phyloP scores from a whole-genome alignment of 2,113 vertebrate genomes.

The Apistogramma diplotaenia region DNA sequence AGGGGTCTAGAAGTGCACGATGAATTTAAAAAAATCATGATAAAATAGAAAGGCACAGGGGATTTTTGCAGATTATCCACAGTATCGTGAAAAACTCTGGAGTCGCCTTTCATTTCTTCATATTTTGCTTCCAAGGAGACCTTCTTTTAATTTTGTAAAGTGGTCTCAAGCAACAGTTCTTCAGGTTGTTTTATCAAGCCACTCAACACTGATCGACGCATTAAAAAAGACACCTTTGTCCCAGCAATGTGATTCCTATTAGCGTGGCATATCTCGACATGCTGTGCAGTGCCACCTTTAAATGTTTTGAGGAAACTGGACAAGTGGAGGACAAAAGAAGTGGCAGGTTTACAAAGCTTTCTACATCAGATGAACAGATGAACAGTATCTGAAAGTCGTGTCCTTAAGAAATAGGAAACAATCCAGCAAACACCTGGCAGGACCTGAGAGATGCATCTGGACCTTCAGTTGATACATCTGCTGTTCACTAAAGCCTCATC shows the following conservation, averaged over 20 bases:
- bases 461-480: background rate
- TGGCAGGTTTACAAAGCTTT: background rate
- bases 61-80: background rate
- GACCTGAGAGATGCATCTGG: background rate
- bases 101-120: background rate
- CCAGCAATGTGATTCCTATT: background rate
- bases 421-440: background rate
- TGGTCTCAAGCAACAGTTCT: no score
- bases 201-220: background rate
- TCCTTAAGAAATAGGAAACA: background rate
- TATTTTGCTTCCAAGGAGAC: background rate
- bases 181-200: background rate
- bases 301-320: background rate
- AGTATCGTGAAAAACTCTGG: no score
- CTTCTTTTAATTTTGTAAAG: no score
- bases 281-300: background rate
- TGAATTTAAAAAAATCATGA: no score
- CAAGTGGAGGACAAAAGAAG: background rate
- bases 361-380: background rate
- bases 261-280: background rate
- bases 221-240: background rate
- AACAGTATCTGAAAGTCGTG: background rate
- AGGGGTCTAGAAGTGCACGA: background rate
- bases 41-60: background rate
- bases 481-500: background rate